Percentiles rank a stretch among this genome's conserved stretches.
Conservation (phyloP, 2,113 vertebrate genomes). For the Oreochromis spilurus region DNA sequence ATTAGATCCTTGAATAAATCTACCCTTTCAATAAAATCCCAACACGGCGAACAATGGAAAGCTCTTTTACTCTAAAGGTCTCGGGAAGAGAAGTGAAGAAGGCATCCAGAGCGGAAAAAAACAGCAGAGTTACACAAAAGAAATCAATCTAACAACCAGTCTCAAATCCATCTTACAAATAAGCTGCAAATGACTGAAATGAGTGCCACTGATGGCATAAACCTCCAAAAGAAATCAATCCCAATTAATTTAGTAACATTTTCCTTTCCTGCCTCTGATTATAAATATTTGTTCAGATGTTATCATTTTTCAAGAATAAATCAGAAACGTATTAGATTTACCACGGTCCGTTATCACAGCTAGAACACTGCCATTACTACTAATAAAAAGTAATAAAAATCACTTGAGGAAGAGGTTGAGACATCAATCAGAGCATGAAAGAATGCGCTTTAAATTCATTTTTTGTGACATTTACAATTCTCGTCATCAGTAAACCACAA, state of each 20-base stretch:
- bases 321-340: neutral
- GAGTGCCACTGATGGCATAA: neutral
- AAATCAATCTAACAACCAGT: neutral
- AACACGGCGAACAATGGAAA: neutral
- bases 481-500: neutral
- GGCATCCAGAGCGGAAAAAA: neutral
- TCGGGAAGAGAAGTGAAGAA: neutral
- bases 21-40: conserved; percentile 28
- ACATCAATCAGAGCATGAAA: neutral
- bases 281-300: neutral
- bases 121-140: neutral
- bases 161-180: neutral
- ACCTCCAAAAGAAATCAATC: neutral
- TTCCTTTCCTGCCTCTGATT: neutral
- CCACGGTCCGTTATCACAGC: neutral
- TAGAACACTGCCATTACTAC: neutral
- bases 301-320: neutral
- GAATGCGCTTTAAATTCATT: neutral
- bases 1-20: conserved; percentile 28
- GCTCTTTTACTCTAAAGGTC: neutral
- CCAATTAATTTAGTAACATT: neutral
- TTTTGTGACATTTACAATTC: neutral
- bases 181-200: neutral
- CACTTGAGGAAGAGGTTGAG: neutral
- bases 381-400: neutral